Evolutionary conservation across 2,797 vertebrate genomes (phyloP).

Genomic region (Aerospiza tachiro): DNA sequence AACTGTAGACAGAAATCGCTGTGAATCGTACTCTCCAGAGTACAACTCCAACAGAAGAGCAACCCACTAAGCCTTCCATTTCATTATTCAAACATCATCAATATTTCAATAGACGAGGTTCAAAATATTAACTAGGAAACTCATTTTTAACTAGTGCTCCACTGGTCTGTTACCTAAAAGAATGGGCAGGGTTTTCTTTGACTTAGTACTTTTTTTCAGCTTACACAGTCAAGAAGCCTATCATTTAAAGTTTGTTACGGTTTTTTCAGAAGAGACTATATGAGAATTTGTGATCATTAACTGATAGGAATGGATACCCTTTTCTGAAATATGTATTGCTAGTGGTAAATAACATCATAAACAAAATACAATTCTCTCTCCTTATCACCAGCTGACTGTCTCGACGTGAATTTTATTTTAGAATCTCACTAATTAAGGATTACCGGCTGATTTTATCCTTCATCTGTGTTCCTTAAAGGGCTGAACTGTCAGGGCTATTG

Average conservation of each 20-base stretch:
- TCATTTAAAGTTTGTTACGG: neutral
- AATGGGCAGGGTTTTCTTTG: neutral
- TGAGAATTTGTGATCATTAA: neutral
- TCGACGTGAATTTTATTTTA: neutral
- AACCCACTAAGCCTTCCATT: neutral
- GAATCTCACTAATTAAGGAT: conserved; percentile 21
- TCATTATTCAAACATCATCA: neutral
- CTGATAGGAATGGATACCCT: neutral
- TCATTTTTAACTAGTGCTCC: neutral
- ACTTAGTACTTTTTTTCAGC: neutral
- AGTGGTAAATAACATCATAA: neutral
- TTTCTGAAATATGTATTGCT: neutral
- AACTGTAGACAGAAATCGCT: neutral
- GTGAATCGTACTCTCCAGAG: neutral
- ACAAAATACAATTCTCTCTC: neutral
- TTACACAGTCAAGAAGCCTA: neutral
- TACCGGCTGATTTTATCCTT: neutral
- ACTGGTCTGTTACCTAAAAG: neutral
- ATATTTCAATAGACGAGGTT: neutral
- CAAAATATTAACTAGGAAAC: neutral
- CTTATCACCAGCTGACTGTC: neutral
- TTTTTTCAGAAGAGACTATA: neutral
- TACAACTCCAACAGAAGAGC: neutral
- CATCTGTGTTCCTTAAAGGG: neutral
- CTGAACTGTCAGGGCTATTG: neutral